Conservation (phyloP, 2,797 vertebrate species). For the Coregonus suidteri region DNA sequence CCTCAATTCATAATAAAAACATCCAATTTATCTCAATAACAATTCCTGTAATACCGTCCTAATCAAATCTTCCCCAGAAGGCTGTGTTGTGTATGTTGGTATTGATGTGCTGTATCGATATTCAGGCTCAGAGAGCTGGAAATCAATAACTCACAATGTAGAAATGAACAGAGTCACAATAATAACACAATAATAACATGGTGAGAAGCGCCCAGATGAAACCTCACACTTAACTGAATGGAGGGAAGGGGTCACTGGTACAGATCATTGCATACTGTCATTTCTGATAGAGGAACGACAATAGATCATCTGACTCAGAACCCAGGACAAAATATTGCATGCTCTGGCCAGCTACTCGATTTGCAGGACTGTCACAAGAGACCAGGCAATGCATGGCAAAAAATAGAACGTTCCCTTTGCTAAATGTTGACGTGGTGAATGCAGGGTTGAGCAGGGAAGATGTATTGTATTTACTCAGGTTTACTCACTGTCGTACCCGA, state of each 20-base stretch:
- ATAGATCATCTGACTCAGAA: too few relatives aligned
- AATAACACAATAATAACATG: slow-evolving; percentile 16
- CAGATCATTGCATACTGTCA: slow-evolving; percentile 2
- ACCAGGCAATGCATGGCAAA: background rate
- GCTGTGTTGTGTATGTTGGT: slow-evolving; percentile 37
- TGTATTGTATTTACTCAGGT: too few relatives aligned
- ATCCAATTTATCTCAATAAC: slow-evolving; percentile 68
- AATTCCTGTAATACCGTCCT: slow-evolving; percentile 45
- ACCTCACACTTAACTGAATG: slow-evolving; percentile 26
- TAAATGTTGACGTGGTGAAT: background rate
- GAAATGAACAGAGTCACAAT: too few relatives aligned
- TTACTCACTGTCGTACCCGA: slow-evolving; percentile 75
- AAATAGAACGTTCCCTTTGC: background rate
- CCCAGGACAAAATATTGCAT: too few relatives aligned
- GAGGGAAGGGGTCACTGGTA: background rate
- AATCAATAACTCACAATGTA: slow-evolving; percentile 47
- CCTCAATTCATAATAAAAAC: slow-evolving; percentile 63
- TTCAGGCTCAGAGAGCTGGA: slow-evolving; percentile 28
- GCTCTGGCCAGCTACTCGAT: too few relatives aligned
- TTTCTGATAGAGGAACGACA: slow-evolving; percentile 12
- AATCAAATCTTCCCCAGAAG: slow-evolving; percentile 51
- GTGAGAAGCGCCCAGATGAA: slow-evolving; percentile 16
- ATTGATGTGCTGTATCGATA: slow-evolving; percentile 52
- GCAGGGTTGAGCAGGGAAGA: background rate
- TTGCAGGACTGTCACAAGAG: too few relatives aligned